Conservation (phyloP, 2,888 invertebrate genomes). For the Netelia virgata region DNA sequence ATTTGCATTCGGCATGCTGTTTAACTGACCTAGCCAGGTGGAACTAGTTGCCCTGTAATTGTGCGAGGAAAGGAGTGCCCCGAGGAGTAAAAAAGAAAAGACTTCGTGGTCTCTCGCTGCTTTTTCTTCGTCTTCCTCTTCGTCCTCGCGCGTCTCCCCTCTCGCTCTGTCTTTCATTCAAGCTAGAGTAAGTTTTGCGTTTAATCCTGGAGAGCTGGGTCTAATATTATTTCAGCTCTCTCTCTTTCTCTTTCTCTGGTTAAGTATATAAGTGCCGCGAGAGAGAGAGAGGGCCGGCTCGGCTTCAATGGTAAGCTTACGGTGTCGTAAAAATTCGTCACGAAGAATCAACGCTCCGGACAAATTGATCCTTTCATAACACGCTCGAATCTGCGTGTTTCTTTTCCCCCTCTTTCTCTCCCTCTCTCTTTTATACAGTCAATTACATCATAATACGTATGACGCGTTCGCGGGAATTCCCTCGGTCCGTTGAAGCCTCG, state of each 20-base stretch:
- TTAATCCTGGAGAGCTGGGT: conserved; percentile 65
- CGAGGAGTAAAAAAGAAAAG: conserved; percentile 61
- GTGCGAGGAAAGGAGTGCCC: conserved; percentile 70
- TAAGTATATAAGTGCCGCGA: background rate
- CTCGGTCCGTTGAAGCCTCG: conserved; percentile 43
- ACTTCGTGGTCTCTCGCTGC: conserved; percentile 58
- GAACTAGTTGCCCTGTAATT: conserved; percentile 74
- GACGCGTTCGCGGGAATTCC: conserved; percentile 30
- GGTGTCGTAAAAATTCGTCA: conserved; percentile 51
- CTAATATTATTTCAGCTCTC: conserved; percentile 45
- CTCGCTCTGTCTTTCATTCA: conserved; percentile 57
- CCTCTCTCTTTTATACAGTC: conserved; percentile 20
- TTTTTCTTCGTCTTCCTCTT: conserved; percentile 57
- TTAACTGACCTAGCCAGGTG: conserved; percentile 71
- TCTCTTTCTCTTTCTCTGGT: conserved; percentile 6
- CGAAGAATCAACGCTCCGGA: conserved; percentile 41
- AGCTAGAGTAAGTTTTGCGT: conserved; percentile 20
- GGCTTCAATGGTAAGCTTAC: background rate
- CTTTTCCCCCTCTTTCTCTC: conserved; percentile 3
- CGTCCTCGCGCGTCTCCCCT: conserved; percentile 31
- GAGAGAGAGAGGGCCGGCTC: background rate
- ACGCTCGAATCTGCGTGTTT: conserved; percentile 6
- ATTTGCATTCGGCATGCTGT: conserved; percentile 72
- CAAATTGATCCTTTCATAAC: conserved; percentile 36
- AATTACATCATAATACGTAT: conserved; percentile 32